These are phyloP conservation scores for Eurystomus glaucurus DNA, from an alignment of 2,797 vertebrate genomes.

Conservation along the genomic window DNA sequence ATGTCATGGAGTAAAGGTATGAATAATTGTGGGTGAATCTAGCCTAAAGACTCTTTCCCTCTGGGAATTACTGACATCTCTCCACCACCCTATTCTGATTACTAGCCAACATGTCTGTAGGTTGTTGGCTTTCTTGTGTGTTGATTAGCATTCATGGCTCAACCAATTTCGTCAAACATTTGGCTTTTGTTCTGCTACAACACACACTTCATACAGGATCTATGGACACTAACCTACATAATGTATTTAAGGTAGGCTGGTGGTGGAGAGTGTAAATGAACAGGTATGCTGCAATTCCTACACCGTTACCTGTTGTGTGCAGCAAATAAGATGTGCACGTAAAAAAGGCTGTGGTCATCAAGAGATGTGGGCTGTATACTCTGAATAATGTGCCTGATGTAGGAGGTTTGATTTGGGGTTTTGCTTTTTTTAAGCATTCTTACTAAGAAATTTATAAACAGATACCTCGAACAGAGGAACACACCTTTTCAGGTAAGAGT, in stretches of 20 bases:
- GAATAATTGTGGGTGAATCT: not conserved
- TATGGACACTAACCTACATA: not conserved
- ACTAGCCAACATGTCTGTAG: not conserved
- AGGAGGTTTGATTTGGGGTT: not conserved
- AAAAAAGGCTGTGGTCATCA: not conserved
- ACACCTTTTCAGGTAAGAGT: not conserved
- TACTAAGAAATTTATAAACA: not conserved
- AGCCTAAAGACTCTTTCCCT: not conserved
- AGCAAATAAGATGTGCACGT: not conserved
- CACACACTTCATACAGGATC: not conserved
- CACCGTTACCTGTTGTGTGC: not conserved
- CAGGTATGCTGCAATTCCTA: accelerated
- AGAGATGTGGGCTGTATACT: not conserved
- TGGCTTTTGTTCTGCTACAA: not conserved
- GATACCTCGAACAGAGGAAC: not conserved
- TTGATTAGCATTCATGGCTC: accelerated
- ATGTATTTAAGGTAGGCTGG: not conserved
- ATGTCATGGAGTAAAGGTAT: not conserved
- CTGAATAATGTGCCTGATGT: not conserved
- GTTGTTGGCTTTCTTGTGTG: not conserved
- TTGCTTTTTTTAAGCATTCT: not conserved
- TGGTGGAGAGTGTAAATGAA: not conserved
- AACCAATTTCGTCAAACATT: not conserved
- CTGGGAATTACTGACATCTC: not conserved
- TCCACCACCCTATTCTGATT: not conserved